A percentile compares a stretch with the other conserved stretches of the same genome.
phyloP scores from a whole-genome alignment of 35 echinoderm and acorn worm genomes.

The Patiria miniata region DNA sequence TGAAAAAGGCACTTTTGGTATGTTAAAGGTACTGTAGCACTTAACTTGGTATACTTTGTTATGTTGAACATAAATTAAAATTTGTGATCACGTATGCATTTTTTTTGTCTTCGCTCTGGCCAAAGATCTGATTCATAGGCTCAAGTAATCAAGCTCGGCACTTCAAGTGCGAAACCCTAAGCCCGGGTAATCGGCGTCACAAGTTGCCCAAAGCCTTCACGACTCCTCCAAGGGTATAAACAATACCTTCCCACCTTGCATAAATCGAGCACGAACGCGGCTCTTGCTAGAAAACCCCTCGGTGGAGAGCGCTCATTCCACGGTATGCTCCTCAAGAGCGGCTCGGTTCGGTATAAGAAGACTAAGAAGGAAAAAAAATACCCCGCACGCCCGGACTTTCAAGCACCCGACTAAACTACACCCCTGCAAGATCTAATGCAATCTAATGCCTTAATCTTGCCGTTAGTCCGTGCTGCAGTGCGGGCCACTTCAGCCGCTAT shows the following conservation, averaged over 20 bases:
- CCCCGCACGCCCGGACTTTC: background rate
- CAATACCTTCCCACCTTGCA: background rate
- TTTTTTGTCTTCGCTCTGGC: too few species aligned
- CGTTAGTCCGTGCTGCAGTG: background rate
- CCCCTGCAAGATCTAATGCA: background rate
- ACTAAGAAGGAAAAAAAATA: too few species aligned
- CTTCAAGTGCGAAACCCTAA: too few species aligned
- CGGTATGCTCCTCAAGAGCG: background rate
- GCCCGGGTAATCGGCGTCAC: background rate
- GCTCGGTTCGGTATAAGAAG: too few species aligned
- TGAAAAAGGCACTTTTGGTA: too few species aligned
- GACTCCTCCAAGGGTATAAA: slow-evolving; percentile 15
- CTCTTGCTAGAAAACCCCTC: background rate
- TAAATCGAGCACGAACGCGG: background rate
- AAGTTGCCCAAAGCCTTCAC: background rate
- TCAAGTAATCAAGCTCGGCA: too few species aligned
- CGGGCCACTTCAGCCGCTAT: slow-evolving; percentile 11
- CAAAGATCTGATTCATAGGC: too few species aligned
- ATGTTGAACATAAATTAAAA: too few species aligned
- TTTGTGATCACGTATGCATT: too few species aligned
- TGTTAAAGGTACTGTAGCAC: too few species aligned
- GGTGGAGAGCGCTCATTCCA: background rate
- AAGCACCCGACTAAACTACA: slow-evolving; percentile 24
- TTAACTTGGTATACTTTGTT: too few species aligned
- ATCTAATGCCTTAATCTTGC: slow-evolving; percentile 22